Evolutionary conservation across 2,797 vertebrate species (phyloP).

Genomic region (Hozukius guyotensis): DNA sequence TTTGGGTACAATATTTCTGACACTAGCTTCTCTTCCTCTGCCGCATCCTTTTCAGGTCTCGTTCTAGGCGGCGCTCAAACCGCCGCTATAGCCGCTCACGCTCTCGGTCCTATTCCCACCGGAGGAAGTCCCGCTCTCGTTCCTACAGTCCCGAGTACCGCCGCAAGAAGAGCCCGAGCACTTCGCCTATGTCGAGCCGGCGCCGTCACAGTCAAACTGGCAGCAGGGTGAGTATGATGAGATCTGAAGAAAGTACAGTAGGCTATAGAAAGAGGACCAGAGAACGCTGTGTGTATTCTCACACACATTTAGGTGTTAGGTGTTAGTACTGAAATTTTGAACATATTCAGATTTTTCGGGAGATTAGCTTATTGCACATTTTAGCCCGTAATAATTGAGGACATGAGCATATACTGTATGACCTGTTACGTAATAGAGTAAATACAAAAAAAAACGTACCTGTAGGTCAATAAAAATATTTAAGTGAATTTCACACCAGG

Average conservation of each 20-base stretch:
- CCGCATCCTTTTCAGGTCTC: conserved; percentile 82
- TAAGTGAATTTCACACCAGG: neutral
- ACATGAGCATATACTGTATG: neutral
- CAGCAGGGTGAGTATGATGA: conserved; percentile 86
- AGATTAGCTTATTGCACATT: neutral
- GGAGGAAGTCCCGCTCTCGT: conserved; percentile 89
- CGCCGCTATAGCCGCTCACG: conserved; percentile 89
- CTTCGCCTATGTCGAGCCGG: conserved; percentile 91
- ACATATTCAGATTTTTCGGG: neutral
- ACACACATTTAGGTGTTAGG: neutral
- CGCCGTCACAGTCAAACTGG: conserved; percentile 88
- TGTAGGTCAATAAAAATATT: neutral
- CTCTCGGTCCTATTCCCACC: conserved; percentile 89
- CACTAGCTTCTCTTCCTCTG: neutral
- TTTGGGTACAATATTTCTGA: neutral
- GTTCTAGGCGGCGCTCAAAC: conserved; percentile 88
- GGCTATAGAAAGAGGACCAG: neutral
- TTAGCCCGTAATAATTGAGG: neutral
- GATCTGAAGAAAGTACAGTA: neutral
- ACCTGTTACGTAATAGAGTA: neutral
- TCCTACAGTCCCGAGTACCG: conserved; percentile 91
- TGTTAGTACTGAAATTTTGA: neutral
- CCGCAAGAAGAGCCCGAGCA: conserved; percentile 89
- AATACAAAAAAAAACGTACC: neutral
- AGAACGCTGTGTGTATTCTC: neutral